Evolutionary conservation across 2,797 vertebrate genomes (phyloP).

Genomic region (Pogoniulus pusillus): DNA sequence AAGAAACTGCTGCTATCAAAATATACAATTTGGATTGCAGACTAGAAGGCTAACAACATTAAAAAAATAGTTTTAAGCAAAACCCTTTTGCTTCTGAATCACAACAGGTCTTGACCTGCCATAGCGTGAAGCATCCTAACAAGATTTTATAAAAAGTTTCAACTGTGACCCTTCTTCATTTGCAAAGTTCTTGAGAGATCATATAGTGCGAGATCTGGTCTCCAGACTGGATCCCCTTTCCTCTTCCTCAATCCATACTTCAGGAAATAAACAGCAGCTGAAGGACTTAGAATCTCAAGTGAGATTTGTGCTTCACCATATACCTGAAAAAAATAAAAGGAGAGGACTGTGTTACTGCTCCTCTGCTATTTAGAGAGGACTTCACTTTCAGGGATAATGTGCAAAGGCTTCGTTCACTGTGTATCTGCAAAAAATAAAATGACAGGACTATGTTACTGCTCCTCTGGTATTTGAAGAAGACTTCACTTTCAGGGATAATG

Average conservation of each 20-base stretch:
- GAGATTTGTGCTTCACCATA: slow-evolving; percentile 99
- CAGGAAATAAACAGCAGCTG: slow-evolving; percentile 62
- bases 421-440: too few relatives aligned
- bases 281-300: slow-evolving; percentile 92
- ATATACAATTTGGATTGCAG: slow-evolving; percentile 87
- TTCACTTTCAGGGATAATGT: too few relatives aligned
- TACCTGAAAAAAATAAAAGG: slow-evolving; percentile 81
- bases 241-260: slow-evolving; percentile 70
- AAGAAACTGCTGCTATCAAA: slow-evolving; percentile 84
- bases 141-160: slow-evolving; percentile 76
- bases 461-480: neutral
- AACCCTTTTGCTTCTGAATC: slow-evolving; percentile 78
- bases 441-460: neutral
- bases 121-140: slow-evolving; percentile 73
- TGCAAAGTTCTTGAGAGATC: slow-evolving; percentile 73
- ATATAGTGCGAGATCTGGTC: slow-evolving; percentile 67
- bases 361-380: neutral
- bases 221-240: slow-evolving; percentile 64
- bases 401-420: too few relatives aligned
- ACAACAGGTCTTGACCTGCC: slow-evolving; percentile 71
- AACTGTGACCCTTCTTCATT: slow-evolving; percentile 71
- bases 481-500: neutral
- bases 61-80: slow-evolving; percentile 86
- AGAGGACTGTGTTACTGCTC: neutral
- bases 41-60: slow-evolving; percentile 82